Conservation (phyloP, 2,797 vertebrate species). For the Sitta carolinensis region DNA sequence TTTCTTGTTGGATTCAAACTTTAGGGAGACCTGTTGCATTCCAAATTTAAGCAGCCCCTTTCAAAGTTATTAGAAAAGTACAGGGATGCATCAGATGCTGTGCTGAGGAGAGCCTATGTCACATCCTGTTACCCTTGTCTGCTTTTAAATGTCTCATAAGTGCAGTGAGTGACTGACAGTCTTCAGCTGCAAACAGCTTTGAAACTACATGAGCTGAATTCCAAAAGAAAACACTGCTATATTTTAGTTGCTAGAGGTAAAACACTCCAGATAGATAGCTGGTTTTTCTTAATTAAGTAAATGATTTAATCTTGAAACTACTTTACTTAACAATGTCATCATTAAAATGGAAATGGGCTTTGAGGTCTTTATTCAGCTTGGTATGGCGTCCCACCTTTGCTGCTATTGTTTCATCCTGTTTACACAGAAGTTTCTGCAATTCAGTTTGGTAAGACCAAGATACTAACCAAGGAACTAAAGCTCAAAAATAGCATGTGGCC, state of each 20-base stretch:
- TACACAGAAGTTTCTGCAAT: background rate
- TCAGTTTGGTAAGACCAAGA: background rate
- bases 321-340: conserved; percentile 46
- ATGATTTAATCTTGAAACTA: conserved; percentile 16
- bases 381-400: conserved; percentile 26
- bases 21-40: background rate
- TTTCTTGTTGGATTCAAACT: background rate
- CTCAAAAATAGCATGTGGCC: background rate
- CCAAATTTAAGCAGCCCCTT: background rate
- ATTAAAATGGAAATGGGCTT: conserved; percentile 21
- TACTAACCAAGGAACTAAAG: background rate
- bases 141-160: conserved; percentile 70
- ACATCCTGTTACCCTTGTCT: conserved; percentile 61
- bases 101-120: conserved; percentile 30
- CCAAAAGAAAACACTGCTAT: conserved; percentile 15
- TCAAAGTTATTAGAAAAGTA: background rate
- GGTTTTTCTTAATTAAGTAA: conserved; percentile 28
- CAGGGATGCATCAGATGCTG: conserved; percentile 3
- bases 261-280: background rate
- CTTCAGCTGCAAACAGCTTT: conserved; percentile 59
- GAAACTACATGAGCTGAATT: conserved; percentile 2
- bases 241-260: conserved; percentile 33
- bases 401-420: conserved; percentile 12
- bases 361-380: conserved; percentile 23
- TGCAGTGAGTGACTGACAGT: conserved; percentile 42